These are phyloP conservation scores for Melolontha melolontha DNA, from an alignment of 2,888 invertebrate species.

Conservation along the genomic window DNA sequence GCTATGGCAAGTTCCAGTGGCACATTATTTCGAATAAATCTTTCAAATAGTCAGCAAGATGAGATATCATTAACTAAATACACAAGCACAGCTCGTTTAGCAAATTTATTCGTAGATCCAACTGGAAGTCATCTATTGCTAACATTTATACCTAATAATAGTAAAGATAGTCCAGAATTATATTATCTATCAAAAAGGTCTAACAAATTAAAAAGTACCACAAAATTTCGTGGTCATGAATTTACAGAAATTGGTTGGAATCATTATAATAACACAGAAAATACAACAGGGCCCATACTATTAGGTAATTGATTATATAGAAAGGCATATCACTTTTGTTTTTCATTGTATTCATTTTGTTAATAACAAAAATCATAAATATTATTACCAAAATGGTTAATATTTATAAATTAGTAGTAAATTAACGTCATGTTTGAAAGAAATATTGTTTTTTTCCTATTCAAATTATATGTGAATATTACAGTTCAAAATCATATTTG, in stretches of 20 bases:
- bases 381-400: too few species aligned
- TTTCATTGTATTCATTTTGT: too few species aligned
- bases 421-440: too few species aligned
- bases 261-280: conserved; percentile 75
- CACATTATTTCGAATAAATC: conserved; percentile 81
- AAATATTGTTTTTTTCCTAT: too few species aligned
- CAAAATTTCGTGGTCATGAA: conserved; percentile 80
- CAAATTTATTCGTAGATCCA: conserved; percentile 84
- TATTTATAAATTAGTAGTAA: too few species aligned
- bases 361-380: too few species aligned
- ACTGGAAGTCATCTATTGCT: conserved; percentile 88
- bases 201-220: conserved; percentile 74
- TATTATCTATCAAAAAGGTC: conserved; percentile 84
- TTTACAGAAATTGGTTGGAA: conserved; percentile 95
- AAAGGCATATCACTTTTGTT: too few species aligned
- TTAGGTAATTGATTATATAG: conserved; percentile 63
- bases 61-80: conserved; percentile 68
- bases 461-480: too few species aligned
- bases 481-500: too few species aligned
- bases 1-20: conserved; percentile 80
- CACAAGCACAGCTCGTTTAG: conserved; percentile 71
- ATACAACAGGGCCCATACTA: conserved; percentile 84
- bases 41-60: conserved; percentile 41
- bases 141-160: conserved; percentile 73
- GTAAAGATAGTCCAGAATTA: conserved; percentile 76